Conservation (phyloP, 2,113 vertebrate genomes). For the Pavo muticus region DNA sequence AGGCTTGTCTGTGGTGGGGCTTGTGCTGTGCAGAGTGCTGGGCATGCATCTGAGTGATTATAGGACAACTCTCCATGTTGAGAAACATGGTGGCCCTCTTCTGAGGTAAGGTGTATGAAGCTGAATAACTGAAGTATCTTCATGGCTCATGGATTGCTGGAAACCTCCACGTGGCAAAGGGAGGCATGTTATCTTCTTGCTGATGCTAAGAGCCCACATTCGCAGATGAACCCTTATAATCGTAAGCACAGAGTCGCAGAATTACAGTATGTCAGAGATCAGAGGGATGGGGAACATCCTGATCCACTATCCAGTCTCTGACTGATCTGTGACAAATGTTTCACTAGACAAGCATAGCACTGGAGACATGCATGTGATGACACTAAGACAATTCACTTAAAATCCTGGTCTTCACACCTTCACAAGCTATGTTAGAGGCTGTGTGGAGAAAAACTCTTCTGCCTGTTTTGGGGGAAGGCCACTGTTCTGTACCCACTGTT, state of each 20-base stretch:
- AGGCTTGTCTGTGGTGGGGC: not conserved
- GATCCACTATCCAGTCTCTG: not conserved
- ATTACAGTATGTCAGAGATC: too few species aligned
- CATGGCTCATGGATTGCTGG: not conserved
- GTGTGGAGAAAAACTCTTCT: not conserved
- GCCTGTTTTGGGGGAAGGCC: not conserved
- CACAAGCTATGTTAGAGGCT: not conserved
- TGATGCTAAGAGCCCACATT: not conserved
- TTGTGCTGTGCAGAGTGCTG: not conserved
- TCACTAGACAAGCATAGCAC: not conserved
- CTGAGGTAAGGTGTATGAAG: rapidly evolving
- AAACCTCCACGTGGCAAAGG: not conserved
- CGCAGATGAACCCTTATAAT: not conserved
- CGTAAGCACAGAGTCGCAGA: not conserved
- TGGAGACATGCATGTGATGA: not conserved
- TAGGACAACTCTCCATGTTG: not conserved
- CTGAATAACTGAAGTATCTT: not conserved
- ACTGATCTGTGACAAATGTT: not conserved
- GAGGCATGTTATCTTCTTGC: not conserved
- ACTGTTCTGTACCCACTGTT: not conserved
- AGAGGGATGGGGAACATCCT: too few species aligned
- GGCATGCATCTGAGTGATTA: not conserved
- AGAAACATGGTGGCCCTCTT: not conserved
- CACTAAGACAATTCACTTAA: not conserved
- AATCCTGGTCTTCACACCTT: not conserved